Base-by-base conservation (phyloP, 2,888 invertebrate species). In the Drosophila hamatofila region DNA sequence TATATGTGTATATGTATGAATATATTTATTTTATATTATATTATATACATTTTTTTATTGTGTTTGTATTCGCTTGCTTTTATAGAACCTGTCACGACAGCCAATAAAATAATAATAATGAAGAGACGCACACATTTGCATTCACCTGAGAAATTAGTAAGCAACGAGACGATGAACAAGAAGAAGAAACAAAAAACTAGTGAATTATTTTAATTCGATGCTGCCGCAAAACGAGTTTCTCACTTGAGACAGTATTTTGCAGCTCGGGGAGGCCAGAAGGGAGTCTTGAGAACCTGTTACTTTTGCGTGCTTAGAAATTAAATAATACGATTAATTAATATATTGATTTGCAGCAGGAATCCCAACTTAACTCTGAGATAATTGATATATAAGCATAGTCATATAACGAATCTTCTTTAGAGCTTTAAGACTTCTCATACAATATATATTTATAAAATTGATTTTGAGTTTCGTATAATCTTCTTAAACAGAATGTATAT, bases 251-350 rank as follows among this genome's bases (percentile, higher is more conserved):
- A 35, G 33, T 14, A 21, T 30, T 49, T 59, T 46, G 42, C n/a
- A 18, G 44, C 33, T 56, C 4, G 14, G 11, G 3, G n/a, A 2
- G n/a, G 8, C 8, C 8, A 39, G 37, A 8, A 8, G 2, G 16
- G 27, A 23, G 42, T 33, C 23, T 39, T 23, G 54, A 77, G 68
- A 84, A 84, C 83, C 88, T 52, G 83, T 89, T 87, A 72, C 72
- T 87, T 84, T 87, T 89, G 84, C 88, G 83, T 60, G 65, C 63
- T 89, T 83, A 61, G 65, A 70, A 83, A 76, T 78, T 72, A 54
- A 67, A 67, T 77, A 72, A 55, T 85, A 71, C 73, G 70, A 86
- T 83, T 76, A 82, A 82, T 70, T 69, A 63, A 76, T 72, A 70
- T 60, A 78, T 64, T 65, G 56, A 75, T 55, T 41, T 42, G 35